These are phyloP conservation scores for Euphonia xanthogaster DNA, from an alignment of 2,797 vertebrate genomes.

Conservation along the genomic window DNA sequence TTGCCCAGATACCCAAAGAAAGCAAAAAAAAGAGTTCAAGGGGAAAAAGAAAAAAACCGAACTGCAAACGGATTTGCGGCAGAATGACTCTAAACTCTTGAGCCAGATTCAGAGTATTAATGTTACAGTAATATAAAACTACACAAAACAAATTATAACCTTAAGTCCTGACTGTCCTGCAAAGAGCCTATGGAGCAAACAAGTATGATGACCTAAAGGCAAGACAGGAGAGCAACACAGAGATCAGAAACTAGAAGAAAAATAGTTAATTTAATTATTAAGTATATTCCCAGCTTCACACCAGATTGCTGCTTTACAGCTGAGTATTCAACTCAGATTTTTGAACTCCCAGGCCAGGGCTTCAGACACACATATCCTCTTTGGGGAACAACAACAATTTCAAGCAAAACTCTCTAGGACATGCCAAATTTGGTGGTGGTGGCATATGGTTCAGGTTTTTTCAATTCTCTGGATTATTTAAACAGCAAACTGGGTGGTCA, in stretches of 20 bases:
- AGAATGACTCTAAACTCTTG: background rate
- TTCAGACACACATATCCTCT: background rate
- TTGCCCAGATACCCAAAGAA: background rate
- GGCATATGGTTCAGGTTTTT: background rate
- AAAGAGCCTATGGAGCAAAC: background rate
- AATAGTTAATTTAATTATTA: background rate
- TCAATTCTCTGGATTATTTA: conserved; percentile 11
- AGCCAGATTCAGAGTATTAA: background rate
- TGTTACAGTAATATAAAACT: background rate
- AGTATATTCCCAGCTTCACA: background rate
- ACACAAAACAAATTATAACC: background rate
- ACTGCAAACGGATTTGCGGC: background rate
- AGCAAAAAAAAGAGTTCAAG: background rate
- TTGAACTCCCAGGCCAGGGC: background rate
- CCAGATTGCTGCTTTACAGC: background rate
- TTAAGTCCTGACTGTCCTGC: background rate
- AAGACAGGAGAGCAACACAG: background rate
- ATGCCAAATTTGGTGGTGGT: background rate
- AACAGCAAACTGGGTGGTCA: conserved; percentile 44
- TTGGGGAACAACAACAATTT: background rate
- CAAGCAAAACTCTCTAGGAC: background rate
- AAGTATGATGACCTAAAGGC: rapidly evolving
- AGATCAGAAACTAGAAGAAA: background rate
- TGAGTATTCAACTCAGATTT: background rate
- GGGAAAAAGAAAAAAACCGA: background rate